Evolutionary conservation across 2,113 vertebrate genomes (phyloP).

Genomic region (Emydocephalus ijimae): DNA sequence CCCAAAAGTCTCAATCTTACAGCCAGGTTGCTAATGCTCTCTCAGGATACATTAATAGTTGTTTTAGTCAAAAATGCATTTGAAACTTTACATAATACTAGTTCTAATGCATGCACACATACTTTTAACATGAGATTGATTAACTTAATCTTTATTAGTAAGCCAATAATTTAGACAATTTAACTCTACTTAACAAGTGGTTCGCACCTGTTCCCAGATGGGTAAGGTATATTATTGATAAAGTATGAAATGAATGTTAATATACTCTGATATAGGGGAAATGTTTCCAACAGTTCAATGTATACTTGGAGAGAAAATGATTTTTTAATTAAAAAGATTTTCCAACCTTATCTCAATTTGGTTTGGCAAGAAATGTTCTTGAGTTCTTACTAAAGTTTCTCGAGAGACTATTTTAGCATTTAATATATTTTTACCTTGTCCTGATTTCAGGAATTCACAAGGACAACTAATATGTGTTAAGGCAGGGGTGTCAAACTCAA

Average conservation of each 20-base stretch:
- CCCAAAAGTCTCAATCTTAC: background rate
- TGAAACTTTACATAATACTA: conserved; percentile 5
- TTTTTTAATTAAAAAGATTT: background rate
- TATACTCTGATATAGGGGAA: background rate
- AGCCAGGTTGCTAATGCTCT: background rate
- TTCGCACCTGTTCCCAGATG: conserved; percentile 37
- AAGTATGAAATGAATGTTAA: background rate
- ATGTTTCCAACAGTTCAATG: background rate
- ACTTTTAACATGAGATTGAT: conserved; percentile 40
- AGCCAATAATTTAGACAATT: conserved; percentile 58
- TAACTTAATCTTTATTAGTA: conserved; percentile 18
- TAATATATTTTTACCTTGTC: background rate
- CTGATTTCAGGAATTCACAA: background rate
- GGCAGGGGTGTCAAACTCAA: too few relatives aligned
- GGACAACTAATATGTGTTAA: background rate
- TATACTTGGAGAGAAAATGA: background rate
- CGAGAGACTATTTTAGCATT: background rate
- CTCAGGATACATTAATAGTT: background rate
- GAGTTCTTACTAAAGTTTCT: background rate
- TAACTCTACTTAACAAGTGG: conserved; percentile 43
- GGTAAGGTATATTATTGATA: background rate
- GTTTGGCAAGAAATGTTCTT: background rate
- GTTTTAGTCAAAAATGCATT: background rate
- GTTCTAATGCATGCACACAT: conserved; percentile 24
- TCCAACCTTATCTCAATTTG: background rate